These are phyloP conservation scores for Drosophila fuyamai DNA, from an alignment of 1,140 invertebrate species.

Conservation along the genomic window DNA sequence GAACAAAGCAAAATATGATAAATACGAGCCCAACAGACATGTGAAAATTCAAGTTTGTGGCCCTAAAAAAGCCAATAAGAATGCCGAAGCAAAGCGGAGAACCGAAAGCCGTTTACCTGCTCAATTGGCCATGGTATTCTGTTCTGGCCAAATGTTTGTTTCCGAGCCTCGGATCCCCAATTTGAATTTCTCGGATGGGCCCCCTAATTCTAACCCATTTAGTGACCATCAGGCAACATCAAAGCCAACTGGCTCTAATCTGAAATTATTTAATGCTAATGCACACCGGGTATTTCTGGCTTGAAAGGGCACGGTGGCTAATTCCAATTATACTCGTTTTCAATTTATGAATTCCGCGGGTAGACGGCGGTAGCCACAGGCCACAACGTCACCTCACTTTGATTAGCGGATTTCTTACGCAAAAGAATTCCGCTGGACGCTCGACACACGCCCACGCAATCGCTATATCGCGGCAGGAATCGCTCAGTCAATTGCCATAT, in stretches of 20 bases:
- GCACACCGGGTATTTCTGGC: conserved; percentile 28
- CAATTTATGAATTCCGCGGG: conserved; percentile 53
- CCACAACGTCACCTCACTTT: conserved; percentile 44
- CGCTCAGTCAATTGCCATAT: conserved; percentile 73
- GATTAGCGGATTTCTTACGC: conserved; percentile 54
- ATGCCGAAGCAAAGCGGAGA: conserved; percentile 41
- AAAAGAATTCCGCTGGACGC: conserved; percentile 47
- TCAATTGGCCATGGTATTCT: conserved; percentile 45
- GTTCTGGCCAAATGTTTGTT: conserved; percentile 12
- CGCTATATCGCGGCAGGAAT: conserved; percentile 35
- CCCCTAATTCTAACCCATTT: conserved; percentile 24
- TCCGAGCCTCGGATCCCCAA: conserved; percentile 10
- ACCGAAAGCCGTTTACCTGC: conserved; percentile 49
- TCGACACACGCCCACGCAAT: conserved; percentile 41
- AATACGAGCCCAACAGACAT: conserved; percentile 39
- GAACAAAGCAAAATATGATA: conserved; percentile 45
- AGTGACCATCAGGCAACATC: conserved; percentile 43
- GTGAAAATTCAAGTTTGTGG: conserved; percentile 53
- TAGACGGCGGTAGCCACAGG: background rate
- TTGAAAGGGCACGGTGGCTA: conserved; percentile 11
- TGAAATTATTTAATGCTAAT: conserved; percentile 43
- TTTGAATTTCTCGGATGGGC: conserved; percentile 14
- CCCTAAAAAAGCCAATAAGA: conserved; percentile 41
- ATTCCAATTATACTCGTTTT: conserved; percentile 71
- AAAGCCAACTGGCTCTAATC: conserved; percentile 56